Percentiles rank a stretch among this genome's conserved stretches.
Evolutionary conservation across 1,140 invertebrate genomes (phyloP).

Genomic region (Bombus soroeensis): DNA sequence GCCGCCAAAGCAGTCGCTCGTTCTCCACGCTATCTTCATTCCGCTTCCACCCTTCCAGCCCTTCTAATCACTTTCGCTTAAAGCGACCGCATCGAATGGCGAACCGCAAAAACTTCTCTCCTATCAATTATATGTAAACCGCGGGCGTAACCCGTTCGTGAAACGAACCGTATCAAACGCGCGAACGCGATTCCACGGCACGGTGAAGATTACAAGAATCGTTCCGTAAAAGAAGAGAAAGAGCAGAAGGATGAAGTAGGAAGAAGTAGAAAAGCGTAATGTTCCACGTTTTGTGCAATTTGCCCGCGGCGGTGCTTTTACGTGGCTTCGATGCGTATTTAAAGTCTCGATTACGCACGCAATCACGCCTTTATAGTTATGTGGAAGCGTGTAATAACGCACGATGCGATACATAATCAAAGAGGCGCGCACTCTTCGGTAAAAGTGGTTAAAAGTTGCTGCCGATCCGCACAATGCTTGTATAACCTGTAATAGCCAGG

Average conservation of each 20-base stretch:
- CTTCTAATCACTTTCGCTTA: conserved; percentile 22
- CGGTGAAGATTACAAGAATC: neutral
- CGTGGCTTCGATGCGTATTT: conserved; percentile 43
- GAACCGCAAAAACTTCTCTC: neutral
- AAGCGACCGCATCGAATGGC: neutral
- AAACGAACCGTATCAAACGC: neutral
- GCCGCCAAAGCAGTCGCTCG: neutral
- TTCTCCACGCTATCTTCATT: conserved; percentile 25
- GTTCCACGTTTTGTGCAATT: conserved; percentile 38
- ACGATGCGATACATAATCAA: conserved; percentile 62
- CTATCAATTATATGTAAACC: conserved; percentile 21
- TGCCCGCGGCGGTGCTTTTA: conserved; percentile 24
- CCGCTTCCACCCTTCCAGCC: neutral
- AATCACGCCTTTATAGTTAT: conserved; percentile 57
- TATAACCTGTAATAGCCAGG: conserved; percentile 68
- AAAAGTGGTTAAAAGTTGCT: conserved; percentile 42
- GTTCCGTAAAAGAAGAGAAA: neutral
- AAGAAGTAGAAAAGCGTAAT: conserved; percentile 1
- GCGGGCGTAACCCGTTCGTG: neutral
- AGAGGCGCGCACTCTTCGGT: conserved; percentile 15
- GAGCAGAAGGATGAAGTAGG: neutral
- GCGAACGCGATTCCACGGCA: no score
- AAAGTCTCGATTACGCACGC: conserved; percentile 54
- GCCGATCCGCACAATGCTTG: conserved; percentile 49
- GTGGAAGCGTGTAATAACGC: conserved; percentile 60